phyloP scores from a whole-genome alignment of 2,113 vertebrate species.

The Orthonyx spaldingii region DNA sequence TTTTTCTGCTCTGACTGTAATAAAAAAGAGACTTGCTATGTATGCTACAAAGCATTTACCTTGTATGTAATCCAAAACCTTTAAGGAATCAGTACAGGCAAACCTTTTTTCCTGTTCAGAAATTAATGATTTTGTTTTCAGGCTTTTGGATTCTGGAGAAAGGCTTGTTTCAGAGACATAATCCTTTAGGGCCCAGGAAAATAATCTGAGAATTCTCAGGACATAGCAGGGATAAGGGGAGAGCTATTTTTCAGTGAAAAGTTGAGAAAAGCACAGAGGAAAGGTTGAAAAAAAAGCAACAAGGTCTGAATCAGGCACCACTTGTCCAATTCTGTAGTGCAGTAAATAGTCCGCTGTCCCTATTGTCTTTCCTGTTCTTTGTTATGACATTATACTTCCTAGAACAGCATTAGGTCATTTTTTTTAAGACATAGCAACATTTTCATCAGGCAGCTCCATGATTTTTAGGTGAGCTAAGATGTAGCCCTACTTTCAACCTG shows the following conservation, averaged over 20 bases:
- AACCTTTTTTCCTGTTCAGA: neutral
- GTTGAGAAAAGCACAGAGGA: neutral
- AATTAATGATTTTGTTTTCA: neutral
- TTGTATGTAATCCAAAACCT: neutral
- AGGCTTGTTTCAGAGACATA: neutral
- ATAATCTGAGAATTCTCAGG: neutral
- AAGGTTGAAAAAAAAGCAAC: neutral
- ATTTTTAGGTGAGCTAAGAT: neutral
- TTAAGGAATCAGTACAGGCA: neutral
- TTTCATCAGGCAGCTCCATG: neutral
- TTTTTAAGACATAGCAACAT: neutral
- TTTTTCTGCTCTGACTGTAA: neutral
- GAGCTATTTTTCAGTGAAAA: neutral
- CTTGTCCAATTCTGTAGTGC: neutral
- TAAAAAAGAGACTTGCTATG: neutral
- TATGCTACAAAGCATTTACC: neutral
- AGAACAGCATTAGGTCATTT: neutral
- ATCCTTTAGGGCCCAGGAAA: neutral
- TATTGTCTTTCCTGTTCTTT: neutral
- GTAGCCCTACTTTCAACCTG: neutral
- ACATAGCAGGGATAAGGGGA: neutral
- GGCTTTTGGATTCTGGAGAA: neutral
- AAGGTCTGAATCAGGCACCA: neutral
- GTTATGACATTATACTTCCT: neutral
- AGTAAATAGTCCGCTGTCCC: neutral